Evolutionary conservation across 35 echinoderm and acorn worm species (phyloP).

Genomic region (Diadema setosum): DNA sequence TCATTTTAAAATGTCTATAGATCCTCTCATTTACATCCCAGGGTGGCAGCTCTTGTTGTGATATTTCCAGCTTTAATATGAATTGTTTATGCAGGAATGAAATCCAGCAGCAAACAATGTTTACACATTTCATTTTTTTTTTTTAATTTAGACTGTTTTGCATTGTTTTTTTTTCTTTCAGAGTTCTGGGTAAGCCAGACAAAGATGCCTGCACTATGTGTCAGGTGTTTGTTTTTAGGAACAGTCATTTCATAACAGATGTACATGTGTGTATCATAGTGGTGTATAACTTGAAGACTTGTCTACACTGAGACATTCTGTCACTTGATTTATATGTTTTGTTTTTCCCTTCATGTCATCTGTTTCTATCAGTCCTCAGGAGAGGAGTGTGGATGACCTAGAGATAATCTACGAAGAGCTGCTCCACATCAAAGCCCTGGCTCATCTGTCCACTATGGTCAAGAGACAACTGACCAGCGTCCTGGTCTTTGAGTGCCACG

Average conservation of each 20-base stretch:
- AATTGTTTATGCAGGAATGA: too few species aligned
- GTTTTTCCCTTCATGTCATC: too few species aligned
- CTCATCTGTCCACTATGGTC: conserved; percentile 96
- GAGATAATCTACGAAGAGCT: conserved; percentile 98
- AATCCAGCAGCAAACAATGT: too few species aligned
- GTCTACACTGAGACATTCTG: too few species aligned
- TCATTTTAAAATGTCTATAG: too few species aligned
- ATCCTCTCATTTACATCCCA: too few species aligned
- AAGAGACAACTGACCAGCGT: conserved; percentile 96
- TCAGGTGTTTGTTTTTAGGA: neutral
- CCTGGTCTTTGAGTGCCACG: conserved; percentile 76
- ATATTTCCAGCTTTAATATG: too few species aligned
- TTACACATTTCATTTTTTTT: too few species aligned
- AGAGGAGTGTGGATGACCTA: conserved; percentile 80
- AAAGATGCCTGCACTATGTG: neutral
- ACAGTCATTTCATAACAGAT: neutral
- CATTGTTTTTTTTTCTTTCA: too few species aligned
- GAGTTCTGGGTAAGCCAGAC: neutral
- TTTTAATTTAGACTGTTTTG: too few species aligned
- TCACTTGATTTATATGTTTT: too few species aligned
- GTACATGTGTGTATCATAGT: neutral
- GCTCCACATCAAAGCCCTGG: conserved; percentile 94
- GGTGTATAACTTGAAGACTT: neutral
- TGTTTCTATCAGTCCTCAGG: conserved; percentile 58
- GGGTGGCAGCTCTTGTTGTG: too few species aligned